These are phyloP conservation scores for Epirrita christyi DNA, from an alignment of 2,888 invertebrate species.

Conservation along the genomic window DNA sequence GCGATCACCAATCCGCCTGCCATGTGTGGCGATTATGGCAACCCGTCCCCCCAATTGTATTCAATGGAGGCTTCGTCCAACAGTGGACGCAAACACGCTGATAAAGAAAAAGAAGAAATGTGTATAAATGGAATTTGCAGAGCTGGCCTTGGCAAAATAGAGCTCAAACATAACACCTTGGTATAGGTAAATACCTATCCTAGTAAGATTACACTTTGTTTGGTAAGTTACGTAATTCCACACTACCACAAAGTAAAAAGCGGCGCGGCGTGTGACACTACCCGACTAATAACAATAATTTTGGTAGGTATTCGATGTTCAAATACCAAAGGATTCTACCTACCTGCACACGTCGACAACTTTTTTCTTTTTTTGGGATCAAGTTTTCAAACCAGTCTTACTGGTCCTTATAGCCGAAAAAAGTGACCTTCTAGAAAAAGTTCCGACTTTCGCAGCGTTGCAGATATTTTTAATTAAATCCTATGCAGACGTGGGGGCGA, in stretches of 20 bases:
- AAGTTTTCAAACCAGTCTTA: slow-evolving; percentile 40
- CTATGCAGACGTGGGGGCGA: slow-evolving; percentile 53
- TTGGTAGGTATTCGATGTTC: slow-evolving; percentile 20
- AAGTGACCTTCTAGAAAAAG: slow-evolving; percentile 10
- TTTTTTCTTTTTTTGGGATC: slow-evolving; percentile 39
- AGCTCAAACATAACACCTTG: background rate
- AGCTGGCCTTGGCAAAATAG: background rate
- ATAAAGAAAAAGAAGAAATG: no score
- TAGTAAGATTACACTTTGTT: background rate
- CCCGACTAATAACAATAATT: slow-evolving; percentile 24
- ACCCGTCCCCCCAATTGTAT: no score
- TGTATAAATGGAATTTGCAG: background rate
- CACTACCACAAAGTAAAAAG: no score
- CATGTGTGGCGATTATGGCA: no score
- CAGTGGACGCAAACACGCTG: no score
- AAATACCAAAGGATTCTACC: slow-evolving; percentile 36
- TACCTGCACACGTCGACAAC: slow-evolving; percentile 46
- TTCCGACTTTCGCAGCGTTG: slow-evolving; percentile 15
- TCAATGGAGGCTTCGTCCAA: no score
- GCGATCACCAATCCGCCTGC: no score
- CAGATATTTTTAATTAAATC: slow-evolving; percentile 32
- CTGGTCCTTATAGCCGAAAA: slow-evolving; percentile 1
- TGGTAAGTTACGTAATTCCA: slow-evolving; percentile 8
- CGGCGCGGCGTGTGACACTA: no score
- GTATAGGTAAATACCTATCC: background rate